Percentiles rank a stretch among this genome's conserved stretches.
Evolutionary conservation across 35 echinoderm and acorn worm species (phyloP).

Genomic region (Apostichopus japonicus): DNA sequence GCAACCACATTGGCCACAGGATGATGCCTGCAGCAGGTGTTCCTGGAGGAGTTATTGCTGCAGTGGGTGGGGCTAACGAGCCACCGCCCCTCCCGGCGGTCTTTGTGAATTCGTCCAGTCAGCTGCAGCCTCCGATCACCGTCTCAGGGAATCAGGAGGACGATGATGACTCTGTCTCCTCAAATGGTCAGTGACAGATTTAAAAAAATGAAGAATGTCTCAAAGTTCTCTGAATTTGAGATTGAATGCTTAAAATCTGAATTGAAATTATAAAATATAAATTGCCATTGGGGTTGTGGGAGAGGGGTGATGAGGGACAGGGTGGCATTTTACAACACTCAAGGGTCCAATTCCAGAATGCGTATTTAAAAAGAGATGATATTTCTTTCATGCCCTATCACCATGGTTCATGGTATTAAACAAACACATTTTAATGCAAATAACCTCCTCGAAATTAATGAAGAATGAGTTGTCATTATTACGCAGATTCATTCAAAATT

Average conservation of each 20-base stretch:
- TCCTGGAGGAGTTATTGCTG: conserved; percentile 44
- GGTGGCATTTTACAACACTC: too few relatives aligned
- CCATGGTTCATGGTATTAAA: too few relatives aligned
- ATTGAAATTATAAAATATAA: neutral
- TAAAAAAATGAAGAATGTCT: neutral
- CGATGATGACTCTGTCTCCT: conserved; percentile 60
- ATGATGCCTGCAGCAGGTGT: conserved; percentile 91
- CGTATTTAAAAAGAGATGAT: too few relatives aligned
- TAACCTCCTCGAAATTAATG: too few relatives aligned
- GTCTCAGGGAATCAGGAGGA: conserved; percentile 79
- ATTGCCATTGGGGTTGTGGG: neutral
- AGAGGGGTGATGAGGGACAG: too few relatives aligned
- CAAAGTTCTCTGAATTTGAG: too few relatives aligned
- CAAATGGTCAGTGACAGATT: conserved; percentile 36
- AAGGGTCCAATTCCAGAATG: too few relatives aligned
- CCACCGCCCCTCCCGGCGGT: conserved; percentile 79
- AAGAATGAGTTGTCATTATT: too few relatives aligned
- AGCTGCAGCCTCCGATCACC: conserved; percentile 82
- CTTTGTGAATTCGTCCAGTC: conserved; percentile 72
- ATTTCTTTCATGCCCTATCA: too few relatives aligned
- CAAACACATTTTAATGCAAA: too few relatives aligned
- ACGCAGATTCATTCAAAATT: too few relatives aligned
- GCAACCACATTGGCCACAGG: conserved; percentile 80
- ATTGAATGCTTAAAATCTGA: too few relatives aligned
- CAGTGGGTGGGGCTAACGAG: conserved; percentile 60